phyloP scores from a whole-genome alignment of 1,140 invertebrate species.

The Brachionus angularis region DNA sequence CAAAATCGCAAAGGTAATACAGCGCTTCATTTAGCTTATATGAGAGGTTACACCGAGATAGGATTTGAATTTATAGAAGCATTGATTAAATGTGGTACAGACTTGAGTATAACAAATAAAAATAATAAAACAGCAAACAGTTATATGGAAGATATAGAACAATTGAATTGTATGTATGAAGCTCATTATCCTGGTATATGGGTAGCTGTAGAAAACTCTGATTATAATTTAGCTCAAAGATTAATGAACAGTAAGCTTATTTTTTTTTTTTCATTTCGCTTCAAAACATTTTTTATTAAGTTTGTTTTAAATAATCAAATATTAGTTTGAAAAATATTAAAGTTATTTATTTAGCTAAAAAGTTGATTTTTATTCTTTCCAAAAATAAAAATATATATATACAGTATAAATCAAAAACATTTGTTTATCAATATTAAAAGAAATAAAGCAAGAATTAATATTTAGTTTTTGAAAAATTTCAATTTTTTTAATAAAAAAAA shows the following conservation, averaged over 20 bases:
- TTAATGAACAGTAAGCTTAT: conserved; percentile 6
- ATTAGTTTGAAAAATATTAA: neutral
- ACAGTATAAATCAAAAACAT: too few relatives aligned
- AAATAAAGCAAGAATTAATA: too few relatives aligned
- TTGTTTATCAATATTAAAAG: too few relatives aligned
- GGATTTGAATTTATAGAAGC: conserved; percentile 40
- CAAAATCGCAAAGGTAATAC: conserved; percentile 47
- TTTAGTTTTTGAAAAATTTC: too few relatives aligned
- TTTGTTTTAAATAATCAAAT: neutral
- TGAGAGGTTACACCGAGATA: conserved; percentile 32
- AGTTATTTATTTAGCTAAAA: too few relatives aligned
- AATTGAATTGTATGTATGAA: conserved; percentile 13
- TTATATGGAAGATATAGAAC: conserved; percentile 32
- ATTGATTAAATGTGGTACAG: neutral
- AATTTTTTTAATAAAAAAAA: too few relatives aligned
- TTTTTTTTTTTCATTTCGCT: neutral
- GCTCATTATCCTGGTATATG: conserved; percentile 21
- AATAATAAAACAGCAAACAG: neutral
- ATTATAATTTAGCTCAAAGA: neutral
- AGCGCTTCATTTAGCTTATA: conserved; percentile 49
- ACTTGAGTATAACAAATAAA: conserved; percentile 20
- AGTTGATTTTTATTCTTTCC: too few relatives aligned
- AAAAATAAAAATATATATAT: too few relatives aligned
- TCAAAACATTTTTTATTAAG: neutral
- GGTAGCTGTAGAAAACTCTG: neutral